Evolutionary conservation across 2,797 vertebrate species (phyloP), one percentile per base, ranked within the genome.

Genomic region (Notamacropus eugenii): DNA sequence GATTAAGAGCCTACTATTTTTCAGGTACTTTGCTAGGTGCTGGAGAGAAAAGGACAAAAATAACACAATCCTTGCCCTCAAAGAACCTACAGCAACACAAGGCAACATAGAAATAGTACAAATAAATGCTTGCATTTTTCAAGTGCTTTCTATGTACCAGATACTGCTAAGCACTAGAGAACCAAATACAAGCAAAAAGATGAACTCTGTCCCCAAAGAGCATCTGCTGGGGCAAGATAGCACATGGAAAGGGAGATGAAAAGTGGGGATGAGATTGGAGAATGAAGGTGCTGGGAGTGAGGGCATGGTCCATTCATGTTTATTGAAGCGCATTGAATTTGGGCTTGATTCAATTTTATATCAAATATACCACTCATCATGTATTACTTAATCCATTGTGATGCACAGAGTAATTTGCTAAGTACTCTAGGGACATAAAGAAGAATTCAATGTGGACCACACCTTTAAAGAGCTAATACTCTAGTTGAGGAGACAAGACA

Each of bases 121-220:
- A 74, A 24, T 74, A 40, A 82, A 46, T 40, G 19, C n/a, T 46
- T 46, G 19, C 14, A 54, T 55, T 92, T 95, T 96, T 59, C 90
- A 92, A 58, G 28, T 27, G 31, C 54, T 8, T 67, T 19, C 4
- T 58, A 1, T 58, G 94, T 54, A 27, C 57, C 52, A 74, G 92
- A 74, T 34, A 29, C 82, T 0, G 34, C 58, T 90, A 10, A 90
- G 1, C 54, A 91, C 96, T 87, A 19, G 50, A 97, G 96, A 95
- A 0, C 91, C 93, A 95, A 12, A 24, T 14, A 92, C 62, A 93
- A n/a, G 67, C n/a, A 40, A 95, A 92, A 98, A 87, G 74, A 8
- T 46, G 3, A 2, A 5, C 8, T 34, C 14, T 67, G 34, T 16
- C 34, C 34, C 19, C 62, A n/a, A n/a, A 67, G 34, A n/a, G 14